Evolutionary conservation across 2,797 vertebrate genomes (phyloP), one percentile per base, ranked within the genome.

Genomic region (Remorina albescens): DNA sequence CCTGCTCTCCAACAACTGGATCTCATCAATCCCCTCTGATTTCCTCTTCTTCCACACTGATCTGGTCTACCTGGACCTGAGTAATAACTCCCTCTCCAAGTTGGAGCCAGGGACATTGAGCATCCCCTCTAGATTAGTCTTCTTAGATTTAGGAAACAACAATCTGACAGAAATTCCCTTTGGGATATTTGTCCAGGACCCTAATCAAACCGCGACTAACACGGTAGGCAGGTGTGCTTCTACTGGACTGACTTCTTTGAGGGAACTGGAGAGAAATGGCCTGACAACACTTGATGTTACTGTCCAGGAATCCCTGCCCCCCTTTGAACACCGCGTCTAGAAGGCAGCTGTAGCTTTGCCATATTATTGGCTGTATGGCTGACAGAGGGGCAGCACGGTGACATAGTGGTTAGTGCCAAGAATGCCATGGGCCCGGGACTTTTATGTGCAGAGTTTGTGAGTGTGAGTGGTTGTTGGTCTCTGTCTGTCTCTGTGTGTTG

Each of bases 331-430:
- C 74, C 98, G 69, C 96, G 94, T 64, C 71, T 98, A 75, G 97
- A 98, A 82, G 96, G 97, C 57, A 96, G 96, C 89, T 98, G 97
- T 76, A 93, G 95, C 82, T 97, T 98, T 88, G 95, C 96, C 84
- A 96, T 95, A 67, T 94, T 98, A 26, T 98, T 97, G n/a, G n/a
- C n/a, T 93, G 89, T 91, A 63, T 98, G 97, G 97, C 94, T 98
- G 55, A 94, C 94, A 82, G 94, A n/a, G n/a, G n/a, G n/a, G n/a
- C n/a, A n/a, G n/a, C n/a, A n/a, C n/a, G n/a, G n/a, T n/a, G n/a
- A n/a, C n/a, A n/a, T n/a, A n/a, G n/a, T n/a, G n/a, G n/a, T n/a
- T n/a, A n/a, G n/a, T n/a, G n/a, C n/a, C n/a, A n/a, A n/a, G n/a
- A n/a, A n/a, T n/a, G n/a, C n/a, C n/a, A n/a, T n/a, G n/a, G n/a